These are phyloP conservation scores for Octonoba sinensis DNA, from an alignment of 2,888 invertebrate species.

Conservation along the genomic window DNA sequence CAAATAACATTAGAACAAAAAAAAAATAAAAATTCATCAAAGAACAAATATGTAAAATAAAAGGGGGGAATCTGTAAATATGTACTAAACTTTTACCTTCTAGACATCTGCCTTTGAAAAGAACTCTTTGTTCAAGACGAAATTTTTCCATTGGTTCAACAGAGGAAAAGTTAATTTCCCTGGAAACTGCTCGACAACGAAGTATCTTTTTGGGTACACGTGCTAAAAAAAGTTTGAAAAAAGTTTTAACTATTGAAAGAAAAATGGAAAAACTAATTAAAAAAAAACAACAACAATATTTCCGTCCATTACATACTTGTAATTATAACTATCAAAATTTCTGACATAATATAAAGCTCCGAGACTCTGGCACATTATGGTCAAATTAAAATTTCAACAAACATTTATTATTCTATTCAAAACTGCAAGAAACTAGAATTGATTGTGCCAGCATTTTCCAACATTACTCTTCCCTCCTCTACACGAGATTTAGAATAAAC, in stretches of 20 bases:
- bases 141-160: constrained; percentile 95
- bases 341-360: no score
- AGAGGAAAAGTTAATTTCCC: constrained; percentile 76
- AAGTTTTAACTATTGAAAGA: not conserved
- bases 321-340: no score
- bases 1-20: not conserved
- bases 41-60: not conserved
- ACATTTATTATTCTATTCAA: no score
- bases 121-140: constrained; percentile 85
- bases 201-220: constrained; percentile 96
- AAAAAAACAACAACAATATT: not conserved
- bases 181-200: constrained; percentile 81
- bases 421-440: no score
- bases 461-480: no score
- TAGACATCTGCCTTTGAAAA: constrained; percentile 85
- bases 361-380: no score
- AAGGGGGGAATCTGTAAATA: no score
- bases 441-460: no score
- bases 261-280: not conserved
- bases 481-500: no score
- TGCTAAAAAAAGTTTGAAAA: constrained; percentile 74
- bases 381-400: no score
- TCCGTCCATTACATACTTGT: no score
- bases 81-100: constrained; percentile 75
- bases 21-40: not conserved